Conservation (phyloP, 2,888 invertebrate genomes). For the Lamproptera curius region DNA sequence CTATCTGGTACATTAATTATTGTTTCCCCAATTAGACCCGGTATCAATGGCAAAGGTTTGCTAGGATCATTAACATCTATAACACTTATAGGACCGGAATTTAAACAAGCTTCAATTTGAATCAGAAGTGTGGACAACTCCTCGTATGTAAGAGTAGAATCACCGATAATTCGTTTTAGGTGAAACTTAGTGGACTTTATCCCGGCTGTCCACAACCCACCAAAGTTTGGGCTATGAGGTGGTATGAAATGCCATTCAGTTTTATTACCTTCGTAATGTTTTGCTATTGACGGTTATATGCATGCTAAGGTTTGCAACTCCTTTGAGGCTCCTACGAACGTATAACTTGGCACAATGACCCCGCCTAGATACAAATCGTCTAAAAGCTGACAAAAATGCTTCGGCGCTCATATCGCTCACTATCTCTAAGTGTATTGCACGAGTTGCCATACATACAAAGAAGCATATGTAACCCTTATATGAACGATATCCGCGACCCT, state of each 20-base stretch:
- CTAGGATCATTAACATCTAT: not conserved
- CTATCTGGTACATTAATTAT: not conserved
- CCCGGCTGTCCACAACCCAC: conserved; percentile 18
- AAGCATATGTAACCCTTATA: conserved; percentile 22
- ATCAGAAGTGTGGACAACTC: conserved; percentile 23
- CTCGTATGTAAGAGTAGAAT: conserved; percentile 23
- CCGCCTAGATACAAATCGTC: not conserved
- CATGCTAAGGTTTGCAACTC: not conserved
- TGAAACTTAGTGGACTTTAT: conserved; percentile 25
- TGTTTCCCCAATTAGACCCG: not conserved
- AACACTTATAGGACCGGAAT: conserved; percentile 25
- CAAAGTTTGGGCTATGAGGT: conserved; percentile 24
- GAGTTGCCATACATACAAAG: conserved; percentile 24
- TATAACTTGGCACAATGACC: conserved; percentile 4
- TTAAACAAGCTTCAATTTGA: conserved; percentile 30
- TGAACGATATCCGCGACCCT: not conserved
- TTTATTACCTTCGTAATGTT: conserved; percentile 3
- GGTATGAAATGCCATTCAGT: conserved; percentile 28
- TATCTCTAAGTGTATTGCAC: conserved; percentile 24
- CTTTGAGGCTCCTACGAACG: not conserved
- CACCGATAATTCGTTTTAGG: conserved; percentile 24
- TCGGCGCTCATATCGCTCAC: conserved; percentile 22
- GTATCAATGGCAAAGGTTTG: not conserved
- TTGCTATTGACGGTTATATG: conserved; percentile 5
- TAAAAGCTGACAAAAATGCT: conserved; percentile 19